phyloP scores from a whole-genome alignment of 2,797 vertebrate genomes.

The Sebastes elongatus region DNA sequence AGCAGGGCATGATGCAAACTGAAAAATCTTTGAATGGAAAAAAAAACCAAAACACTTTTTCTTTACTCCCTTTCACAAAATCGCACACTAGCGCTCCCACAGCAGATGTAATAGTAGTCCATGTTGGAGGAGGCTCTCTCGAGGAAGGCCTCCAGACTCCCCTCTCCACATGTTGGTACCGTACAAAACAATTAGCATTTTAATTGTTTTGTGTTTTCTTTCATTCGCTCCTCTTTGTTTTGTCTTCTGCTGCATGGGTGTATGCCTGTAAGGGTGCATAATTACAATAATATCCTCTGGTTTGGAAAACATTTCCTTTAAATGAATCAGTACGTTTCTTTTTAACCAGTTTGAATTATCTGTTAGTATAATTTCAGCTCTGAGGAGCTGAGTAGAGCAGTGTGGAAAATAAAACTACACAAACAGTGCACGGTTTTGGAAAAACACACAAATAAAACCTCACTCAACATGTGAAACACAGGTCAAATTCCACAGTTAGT shows the following conservation, averaged over 20 bases:
- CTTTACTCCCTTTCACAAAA: background rate
- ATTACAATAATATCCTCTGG: conserved; percentile 50
- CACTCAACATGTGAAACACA: background rate
- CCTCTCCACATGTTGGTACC: conserved; percentile 54
- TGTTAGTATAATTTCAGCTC: conserved; percentile 14
- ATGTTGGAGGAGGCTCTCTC: conserved; percentile 46
- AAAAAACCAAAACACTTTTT: background rate
- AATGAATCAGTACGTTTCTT: conserved; percentile 31
- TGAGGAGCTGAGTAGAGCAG: background rate
- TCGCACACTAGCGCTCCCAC: background rate
- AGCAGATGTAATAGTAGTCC: conserved; percentile 51
- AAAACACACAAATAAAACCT: background rate
- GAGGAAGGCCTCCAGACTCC: conserved; percentile 59
- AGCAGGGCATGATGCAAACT: background rate
- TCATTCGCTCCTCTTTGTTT: conserved; percentile 65
- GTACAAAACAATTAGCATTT: conserved; percentile 78
- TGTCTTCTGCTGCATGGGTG: conserved; percentile 48
- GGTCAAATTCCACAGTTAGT: background rate
- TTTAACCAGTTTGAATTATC: conserved; percentile 31
- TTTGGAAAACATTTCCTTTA: conserved; percentile 43
- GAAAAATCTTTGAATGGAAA: conserved; percentile 1
- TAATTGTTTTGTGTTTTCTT: conserved; percentile 75
- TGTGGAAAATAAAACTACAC: background rate
- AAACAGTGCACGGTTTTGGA: background rate
- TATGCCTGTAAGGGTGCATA: conserved; percentile 62